Base-by-base conservation (phyloP, 2,113 vertebrate genomes). In the Chiloscyllium plagiosum region DNA sequence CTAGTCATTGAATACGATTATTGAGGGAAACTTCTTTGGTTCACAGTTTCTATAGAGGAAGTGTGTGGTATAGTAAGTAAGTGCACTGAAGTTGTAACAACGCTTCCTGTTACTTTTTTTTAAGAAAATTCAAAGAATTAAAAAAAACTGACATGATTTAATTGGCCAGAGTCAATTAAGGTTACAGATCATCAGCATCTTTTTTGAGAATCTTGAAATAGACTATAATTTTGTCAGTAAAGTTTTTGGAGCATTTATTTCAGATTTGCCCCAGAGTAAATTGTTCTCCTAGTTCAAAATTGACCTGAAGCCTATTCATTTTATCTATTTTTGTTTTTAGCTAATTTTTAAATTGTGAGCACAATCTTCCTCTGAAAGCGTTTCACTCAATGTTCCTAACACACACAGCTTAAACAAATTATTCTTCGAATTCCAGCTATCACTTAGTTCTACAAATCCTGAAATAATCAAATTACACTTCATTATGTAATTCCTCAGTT, bases 101-200 rank as follows among this genome's bases (percentile, higher is more conserved):
- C 15, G 94, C 69, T 95, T 95, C 94, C 94, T 95, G 94, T 95
- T 72, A 52, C 94, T 95, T 95, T 90, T 87, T 89, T 95, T 95
- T 95, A 47, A 95, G 72, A 95, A 95, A 95, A 95, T 95, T 95
- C 69, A 76, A 95, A 95, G 94, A 72, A 95, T 72, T 95, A 7
- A 33, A 72, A 95, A 95, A 95, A 95, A 72, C 2, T 29, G 50
- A 47, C 26, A 29, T 24, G 68, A 72, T 95, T 72, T 72, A 72
- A 95, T 95, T 95, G 94, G 94, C 29, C 24, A 29, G 24, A 37
- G 68, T 95, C 68, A 72, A 17, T 70, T 70, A 24, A 72, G 94
- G 69, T 26, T 50, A 72, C 29, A 95, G 42, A 29, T 33, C 1
- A 13, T 15, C 42, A 68, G 5, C n/a, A 69, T 68, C n/a, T 94